Evolutionary conservation across 2,113 vertebrate species (phyloP).

Genomic region (Ailurus styani): DNA sequence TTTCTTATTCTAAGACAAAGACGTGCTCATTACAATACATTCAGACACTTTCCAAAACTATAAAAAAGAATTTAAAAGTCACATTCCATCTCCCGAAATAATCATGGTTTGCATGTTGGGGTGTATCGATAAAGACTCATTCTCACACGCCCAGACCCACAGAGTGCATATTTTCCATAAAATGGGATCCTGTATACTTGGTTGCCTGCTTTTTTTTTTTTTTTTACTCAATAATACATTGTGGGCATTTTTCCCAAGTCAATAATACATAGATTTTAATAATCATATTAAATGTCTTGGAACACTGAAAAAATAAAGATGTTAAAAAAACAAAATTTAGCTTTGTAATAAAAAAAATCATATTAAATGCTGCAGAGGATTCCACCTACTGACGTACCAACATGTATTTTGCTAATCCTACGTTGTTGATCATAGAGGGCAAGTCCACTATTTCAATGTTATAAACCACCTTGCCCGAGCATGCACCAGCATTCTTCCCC

Average conservation of each 20-base stretch:
- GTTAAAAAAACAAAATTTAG: no score
- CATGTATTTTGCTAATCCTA: neutral
- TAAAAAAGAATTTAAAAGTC: neutral
- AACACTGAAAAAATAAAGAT: no score
- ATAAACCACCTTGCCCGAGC: neutral
- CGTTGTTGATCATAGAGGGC: neutral
- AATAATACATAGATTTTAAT: neutral
- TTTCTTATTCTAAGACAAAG: constrained; percentile 11
- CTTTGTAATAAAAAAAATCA: no score
- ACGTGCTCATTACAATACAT: neutral
- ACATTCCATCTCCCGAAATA: neutral
- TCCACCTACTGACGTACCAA: neutral
- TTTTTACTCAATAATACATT: neutral
- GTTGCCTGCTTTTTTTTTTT: neutral
- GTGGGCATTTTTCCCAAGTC: neutral
- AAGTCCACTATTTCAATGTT: neutral
- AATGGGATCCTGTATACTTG: neutral
- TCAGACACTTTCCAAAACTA: neutral
- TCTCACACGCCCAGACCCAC: neutral
- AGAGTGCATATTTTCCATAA: neutral
- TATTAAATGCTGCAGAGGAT: neutral
- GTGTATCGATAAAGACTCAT: neutral
- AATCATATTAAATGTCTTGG: neutral
- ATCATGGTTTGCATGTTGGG: neutral
- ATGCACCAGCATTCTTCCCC: neutral